phyloP scores from a whole-genome alignment of 2,797 vertebrate genomes.

The Thunnus albacares region DNA sequence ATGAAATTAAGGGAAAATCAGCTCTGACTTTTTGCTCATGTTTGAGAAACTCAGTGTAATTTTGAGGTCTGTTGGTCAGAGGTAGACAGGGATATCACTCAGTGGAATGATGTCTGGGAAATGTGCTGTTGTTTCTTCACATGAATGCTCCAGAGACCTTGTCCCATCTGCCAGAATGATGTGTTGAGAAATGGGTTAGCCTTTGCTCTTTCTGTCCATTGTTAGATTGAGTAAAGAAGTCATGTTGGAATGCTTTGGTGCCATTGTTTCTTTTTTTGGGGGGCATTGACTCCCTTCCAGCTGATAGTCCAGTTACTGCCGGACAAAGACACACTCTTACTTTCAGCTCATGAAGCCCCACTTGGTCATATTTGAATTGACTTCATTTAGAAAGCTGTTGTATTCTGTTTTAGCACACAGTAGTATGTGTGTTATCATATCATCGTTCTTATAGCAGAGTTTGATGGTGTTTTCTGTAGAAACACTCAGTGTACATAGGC shows the following conservation, averaged over 20 bases:
- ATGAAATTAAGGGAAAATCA: conserved; percentile 29
- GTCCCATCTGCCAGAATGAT: conserved; percentile 63
- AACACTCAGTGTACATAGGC: conserved; percentile 16
- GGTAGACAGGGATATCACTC: conserved; percentile 52
- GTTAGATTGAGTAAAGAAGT: conserved; percentile 42
- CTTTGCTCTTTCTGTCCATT: conserved; percentile 62
- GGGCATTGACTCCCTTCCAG: conserved; percentile 22
- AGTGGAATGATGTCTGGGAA: conserved; percentile 60
- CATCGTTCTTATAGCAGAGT: background rate
- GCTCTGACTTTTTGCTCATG: background rate
- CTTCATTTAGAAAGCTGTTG: background rate
- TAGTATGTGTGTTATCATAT: background rate
- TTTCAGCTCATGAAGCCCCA: conserved; percentile 12
- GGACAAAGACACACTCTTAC: conserved; percentile 34
- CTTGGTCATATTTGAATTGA: background rate
- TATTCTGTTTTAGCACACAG: background rate
- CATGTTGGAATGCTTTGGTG: conserved; percentile 43
- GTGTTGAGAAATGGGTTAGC: conserved; percentile 60
- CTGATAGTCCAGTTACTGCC: conserved; percentile 17
- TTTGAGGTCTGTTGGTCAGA: conserved; percentile 55
- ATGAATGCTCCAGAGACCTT: conserved; percentile 60
- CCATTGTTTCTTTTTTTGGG: conserved; percentile 23
- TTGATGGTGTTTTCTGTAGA: background rate
- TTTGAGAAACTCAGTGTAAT: conserved; percentile 53
- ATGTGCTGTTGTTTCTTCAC: conserved; percentile 71